Evolutionary conservation across 2,797 vertebrate genomes (phyloP), one percentile per base, ranked within the genome.

Genomic region (Oreochromis mossambicus): DNA sequence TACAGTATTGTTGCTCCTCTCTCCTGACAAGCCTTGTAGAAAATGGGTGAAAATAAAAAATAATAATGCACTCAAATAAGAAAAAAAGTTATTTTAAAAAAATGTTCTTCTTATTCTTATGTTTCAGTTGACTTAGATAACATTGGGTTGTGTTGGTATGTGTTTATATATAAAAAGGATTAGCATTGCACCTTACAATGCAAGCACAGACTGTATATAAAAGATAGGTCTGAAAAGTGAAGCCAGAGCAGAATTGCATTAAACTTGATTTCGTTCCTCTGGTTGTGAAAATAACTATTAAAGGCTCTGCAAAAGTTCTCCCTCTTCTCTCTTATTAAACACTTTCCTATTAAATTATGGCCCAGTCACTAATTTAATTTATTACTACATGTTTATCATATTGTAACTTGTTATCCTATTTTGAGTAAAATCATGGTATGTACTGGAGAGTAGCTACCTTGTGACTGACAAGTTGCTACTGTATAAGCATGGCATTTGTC

Each of bases 11-110:
- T 87, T 46, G 34, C 81, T 87, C 76, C 80, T 86, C 34, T 87
- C 77, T 85, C 63, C 86, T 89, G 87, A 91, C 91, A 88, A 83
- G 81, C 46, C 51, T 52, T 58, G 86, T 82, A 83, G 76, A 79
- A 79, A 89, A 86, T 29, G 29, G 43, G 90, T 86, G 54, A 86
- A 38, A 63, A 38, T 63, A 63, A 81, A 87, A n/a, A 78, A 61
- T 70, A 70, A n/a, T 56, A 46, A 82, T 46, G 58, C 17, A 51
- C 50, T 78, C 6, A 38, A 73, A 77, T 70, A 36, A 34, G 15
- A 58, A 21, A 77, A 38, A 15, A 56, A 24, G 77, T 41, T 21
- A 14, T 68, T 46, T 38, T 68, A 0, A 13, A 0, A 0, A 1
- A 0, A 1, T 36, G 24, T 48, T 3, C 7, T 81, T 50, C 68